Base-by-base conservation (phyloP, 2,888 invertebrate species). In the Drosophila paracracens region DNA sequence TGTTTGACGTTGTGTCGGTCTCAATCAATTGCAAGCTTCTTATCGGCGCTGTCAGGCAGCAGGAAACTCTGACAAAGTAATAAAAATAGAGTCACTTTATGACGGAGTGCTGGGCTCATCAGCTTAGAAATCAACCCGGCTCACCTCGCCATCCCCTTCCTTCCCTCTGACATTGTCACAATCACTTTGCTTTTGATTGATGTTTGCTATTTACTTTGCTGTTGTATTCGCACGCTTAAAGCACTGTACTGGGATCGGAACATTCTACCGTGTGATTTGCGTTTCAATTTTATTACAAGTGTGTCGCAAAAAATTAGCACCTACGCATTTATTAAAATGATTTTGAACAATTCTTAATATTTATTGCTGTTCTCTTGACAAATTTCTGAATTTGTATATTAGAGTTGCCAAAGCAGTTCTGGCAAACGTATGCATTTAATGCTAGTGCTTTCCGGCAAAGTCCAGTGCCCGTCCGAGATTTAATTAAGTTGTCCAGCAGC, bases 201-300 rank as follows among this genome's bases (percentile, higher is more conserved):
- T 89, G 67, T 65, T 51, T 54, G 48, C 21, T 52, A 43, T 64
- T 61, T 69, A 60, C 43, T 52, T 62, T 60, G 50, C 60, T 59
- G 59, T 69, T 65, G 46, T 59, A 56, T 70, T 56, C 52, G 43
- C 46, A 46, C 59, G 70, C 76, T 79, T 87, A 81, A 81, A 83
- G 87, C 82, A 70, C 31, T 35, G 4, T 0, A 53, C 62, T 57
- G 36, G 59, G 64, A 48, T 65, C 31, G 60, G 48, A 66, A 52
- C 46, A 54, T 67, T 79, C 67, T 76, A 88, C 87, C 87, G 70
- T 71, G 74, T 81, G 62, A 84, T 88, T 88, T 83, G 67, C 84
- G 79, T 84, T 86, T 88, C 57, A 64, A 54, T 64, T 67, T 69
- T 54, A 66, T 70, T 69, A 63, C 64, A 52, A 53, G 46, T 59